Conservation (phyloP, 2,888 invertebrate genomes). For the Drosophila quinaria region DNA sequence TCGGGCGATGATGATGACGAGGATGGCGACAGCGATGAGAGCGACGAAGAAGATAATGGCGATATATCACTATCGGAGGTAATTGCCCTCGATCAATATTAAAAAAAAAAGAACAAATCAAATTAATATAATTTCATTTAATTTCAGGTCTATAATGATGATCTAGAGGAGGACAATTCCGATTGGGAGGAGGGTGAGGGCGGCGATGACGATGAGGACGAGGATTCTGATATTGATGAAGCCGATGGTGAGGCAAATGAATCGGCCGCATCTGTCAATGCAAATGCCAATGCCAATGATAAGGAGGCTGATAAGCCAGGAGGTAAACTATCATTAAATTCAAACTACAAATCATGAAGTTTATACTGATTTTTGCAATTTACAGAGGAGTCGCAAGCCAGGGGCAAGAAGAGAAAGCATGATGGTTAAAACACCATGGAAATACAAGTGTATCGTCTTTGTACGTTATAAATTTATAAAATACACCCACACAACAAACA, state of each 20-base stretch:
- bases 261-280: constrained; percentile 70
- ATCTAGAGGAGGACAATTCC: constrained; percentile 88
- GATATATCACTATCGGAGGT: constrained; percentile 85
- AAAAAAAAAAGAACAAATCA: background rate
- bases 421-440: constrained; percentile 86
- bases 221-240: constrained; percentile 86
- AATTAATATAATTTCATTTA: background rate
- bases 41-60: constrained; percentile 88
- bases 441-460: constrained; percentile 70
- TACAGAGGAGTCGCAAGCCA: constrained; percentile 86
- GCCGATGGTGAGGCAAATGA: constrained; percentile 85
- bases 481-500: constrained; percentile 39
- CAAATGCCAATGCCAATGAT: constrained; percentile 66
- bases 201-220: constrained; percentile 87
- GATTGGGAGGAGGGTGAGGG: constrained; percentile 89
- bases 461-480: constrained; percentile 76
- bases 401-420: constrained; percentile 91
- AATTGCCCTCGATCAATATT: constrained; percentile 1
- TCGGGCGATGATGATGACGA: constrained; percentile 76
- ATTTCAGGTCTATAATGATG: constrained; percentile 86
- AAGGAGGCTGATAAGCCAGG: constrained; percentile 71
- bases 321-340: constrained; percentile 38
- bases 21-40: constrained; percentile 88
- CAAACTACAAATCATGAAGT: background rate
- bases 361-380: background rate